Evolutionary conservation across 2,888 invertebrate genomes (phyloP).

Genomic region (Xylophagus ater): DNA sequence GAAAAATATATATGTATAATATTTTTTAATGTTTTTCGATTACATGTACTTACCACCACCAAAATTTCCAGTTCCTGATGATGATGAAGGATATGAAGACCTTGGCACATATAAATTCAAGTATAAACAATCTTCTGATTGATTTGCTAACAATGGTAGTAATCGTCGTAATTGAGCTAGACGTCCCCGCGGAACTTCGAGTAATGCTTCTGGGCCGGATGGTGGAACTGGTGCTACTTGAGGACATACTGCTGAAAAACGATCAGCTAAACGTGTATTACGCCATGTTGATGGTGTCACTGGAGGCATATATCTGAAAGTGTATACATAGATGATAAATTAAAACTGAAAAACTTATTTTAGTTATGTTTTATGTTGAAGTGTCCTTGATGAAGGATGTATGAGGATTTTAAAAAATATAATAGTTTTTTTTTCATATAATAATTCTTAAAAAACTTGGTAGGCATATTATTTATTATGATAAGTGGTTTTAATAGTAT

Average conservation of each 20-base stretch:
- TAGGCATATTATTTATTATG: too few relatives aligned
- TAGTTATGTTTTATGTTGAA: too few relatives aligned
- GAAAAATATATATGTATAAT: too few relatives aligned
- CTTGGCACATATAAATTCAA: conserved; percentile 93
- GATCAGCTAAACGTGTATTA: conserved; percentile 66
- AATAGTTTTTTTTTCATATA: too few relatives aligned
- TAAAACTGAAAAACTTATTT: background rate
- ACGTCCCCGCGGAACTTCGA: conserved; percentile 70
- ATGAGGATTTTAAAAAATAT: too few relatives aligned
- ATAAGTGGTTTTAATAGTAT: too few relatives aligned
- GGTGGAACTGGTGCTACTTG: conserved; percentile 59
- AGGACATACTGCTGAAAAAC: conserved; percentile 77
- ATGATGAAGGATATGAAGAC: conserved; percentile 8
- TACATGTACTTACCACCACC: too few relatives aligned
- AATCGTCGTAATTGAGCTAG: conserved; percentile 76
- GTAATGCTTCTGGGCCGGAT: conserved; percentile 43
- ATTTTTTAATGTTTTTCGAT: too few relatives aligned
- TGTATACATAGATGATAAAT: background rate
- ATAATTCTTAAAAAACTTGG: too few relatives aligned
- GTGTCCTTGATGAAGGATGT: too few relatives aligned
- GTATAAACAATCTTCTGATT: conserved; percentile 96
- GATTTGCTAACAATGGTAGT: conserved; percentile 73
- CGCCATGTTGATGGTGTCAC: conserved; percentile 86
- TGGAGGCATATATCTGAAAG: conserved; percentile 78
- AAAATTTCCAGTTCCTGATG: conserved; percentile 4